Percentiles rank a stretch among this genome's conserved stretches.
phyloP scores from a whole-genome alignment of 2,888 invertebrate species.

The Anodontia alba region DNA sequence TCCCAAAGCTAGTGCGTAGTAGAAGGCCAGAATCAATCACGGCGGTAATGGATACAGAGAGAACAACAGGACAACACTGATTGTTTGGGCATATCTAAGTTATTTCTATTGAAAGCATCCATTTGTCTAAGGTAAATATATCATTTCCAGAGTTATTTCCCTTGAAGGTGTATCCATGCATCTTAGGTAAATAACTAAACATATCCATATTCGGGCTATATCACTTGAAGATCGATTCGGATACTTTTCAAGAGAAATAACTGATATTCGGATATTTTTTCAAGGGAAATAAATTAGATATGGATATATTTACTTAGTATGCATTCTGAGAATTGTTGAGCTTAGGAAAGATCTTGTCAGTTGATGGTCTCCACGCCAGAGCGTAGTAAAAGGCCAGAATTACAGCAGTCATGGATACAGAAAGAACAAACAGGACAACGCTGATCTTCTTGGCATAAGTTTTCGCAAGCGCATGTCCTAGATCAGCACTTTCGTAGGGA shows the following conservation, averaged over 20 bases:
- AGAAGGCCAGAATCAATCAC: conserved; percentile 32
- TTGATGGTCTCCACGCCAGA: conserved; percentile 37
- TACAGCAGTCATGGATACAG: conserved; percentile 30
- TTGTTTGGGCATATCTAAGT: conserved; percentile 37
- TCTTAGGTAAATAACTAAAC: too few species aligned
- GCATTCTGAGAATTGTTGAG: too few species aligned
- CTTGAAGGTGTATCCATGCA: too few species aligned
- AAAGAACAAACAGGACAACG: conserved; percentile 39
- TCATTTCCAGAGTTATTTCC: too few species aligned
- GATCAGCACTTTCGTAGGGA: background rate
- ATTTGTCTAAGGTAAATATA: too few species aligned
- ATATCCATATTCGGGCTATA: too few species aligned
- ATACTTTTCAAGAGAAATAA: too few species aligned
- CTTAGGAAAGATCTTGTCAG: conserved; percentile 31
- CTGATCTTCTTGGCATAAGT: conserved; percentile 43
- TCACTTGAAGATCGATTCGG: too few species aligned
- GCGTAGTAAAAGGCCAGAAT: conserved; percentile 42
- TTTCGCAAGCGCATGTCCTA: conserved; percentile 11
- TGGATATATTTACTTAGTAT: too few species aligned
- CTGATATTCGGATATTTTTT: too few species aligned
- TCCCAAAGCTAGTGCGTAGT: conserved; percentile 39
- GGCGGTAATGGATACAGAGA: conserved; percentile 34
- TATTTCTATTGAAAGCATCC: too few species aligned
- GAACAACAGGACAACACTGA: conserved; percentile 42
- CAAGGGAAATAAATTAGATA: too few species aligned